A percentile compares a stretch with the other conserved stretches of the same genome.
These are phyloP conservation scores for Mesoligia furuncula DNA, from an alignment of 2,888 invertebrate species.

Conservation along the genomic window DNA sequence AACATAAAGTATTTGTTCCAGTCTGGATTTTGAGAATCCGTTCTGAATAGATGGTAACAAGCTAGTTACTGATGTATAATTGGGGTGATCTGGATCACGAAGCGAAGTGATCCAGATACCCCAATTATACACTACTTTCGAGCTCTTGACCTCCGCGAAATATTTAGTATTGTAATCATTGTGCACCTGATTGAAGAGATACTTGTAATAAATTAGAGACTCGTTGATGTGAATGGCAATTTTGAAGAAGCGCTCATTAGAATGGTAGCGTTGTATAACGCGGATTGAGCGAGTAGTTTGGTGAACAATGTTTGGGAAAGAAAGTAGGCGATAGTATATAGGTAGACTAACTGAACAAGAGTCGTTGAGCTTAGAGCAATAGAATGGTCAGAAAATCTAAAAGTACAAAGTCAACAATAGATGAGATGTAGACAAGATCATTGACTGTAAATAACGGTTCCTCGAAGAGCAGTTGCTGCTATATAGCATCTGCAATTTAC, in stretches of 20 bases:
- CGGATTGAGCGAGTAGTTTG: slow-evolving; percentile 27
- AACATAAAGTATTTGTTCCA: no score
- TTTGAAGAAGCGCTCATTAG: slow-evolving; percentile 42
- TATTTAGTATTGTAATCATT: slow-evolving; percentile 65
- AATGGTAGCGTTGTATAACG: slow-evolving; percentile 31
- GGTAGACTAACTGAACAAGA: not conserved
- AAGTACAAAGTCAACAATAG: not conserved
- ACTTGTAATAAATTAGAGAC: slow-evolving; percentile 58
- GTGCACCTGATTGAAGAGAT: slow-evolving; percentile 58
- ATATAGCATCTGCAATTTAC: not conserved
- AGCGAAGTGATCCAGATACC: no score
- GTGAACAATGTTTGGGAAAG: slow-evolving; percentile 16
- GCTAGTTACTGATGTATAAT: no score
- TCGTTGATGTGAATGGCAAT: slow-evolving; percentile 53
- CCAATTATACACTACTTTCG: no score
- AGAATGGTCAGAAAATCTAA: not conserved
- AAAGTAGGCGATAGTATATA: not conserved
- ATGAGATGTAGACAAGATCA: no score
- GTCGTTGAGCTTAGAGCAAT: not conserved
- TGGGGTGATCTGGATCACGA: no score
- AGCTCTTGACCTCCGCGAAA: slow-evolving; percentile 66
- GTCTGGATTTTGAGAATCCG: no score
- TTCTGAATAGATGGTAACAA: no score
- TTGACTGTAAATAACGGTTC: not conserved
- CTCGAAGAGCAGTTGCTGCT: not conserved